Conservation (phyloP, 2,797 vertebrate species). For the Rallus crepitans region DNA sequence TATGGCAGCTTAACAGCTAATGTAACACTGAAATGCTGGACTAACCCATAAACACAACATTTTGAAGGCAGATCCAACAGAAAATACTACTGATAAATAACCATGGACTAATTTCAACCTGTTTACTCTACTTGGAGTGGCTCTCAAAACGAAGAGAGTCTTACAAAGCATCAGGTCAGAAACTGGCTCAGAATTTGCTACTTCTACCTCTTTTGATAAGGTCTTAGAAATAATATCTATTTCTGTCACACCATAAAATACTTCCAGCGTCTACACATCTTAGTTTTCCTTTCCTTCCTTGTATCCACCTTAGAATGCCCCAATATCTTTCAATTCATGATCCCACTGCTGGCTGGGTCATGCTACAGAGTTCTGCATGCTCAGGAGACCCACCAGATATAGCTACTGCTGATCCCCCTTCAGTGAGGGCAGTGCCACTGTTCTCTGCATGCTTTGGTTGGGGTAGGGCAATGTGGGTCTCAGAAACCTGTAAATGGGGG, state of each 20-base stretch:
- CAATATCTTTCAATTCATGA: background rate
- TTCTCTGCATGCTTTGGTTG: background rate
- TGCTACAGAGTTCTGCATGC: background rate
- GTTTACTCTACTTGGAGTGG: background rate
- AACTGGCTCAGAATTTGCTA: background rate
- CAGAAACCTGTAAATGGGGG: background rate
- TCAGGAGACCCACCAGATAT: background rate
- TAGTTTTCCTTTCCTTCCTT: background rate
- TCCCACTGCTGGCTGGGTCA: background rate
- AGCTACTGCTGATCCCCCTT: too few relatives aligned
- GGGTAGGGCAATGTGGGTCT: background rate
- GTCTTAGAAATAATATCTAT: background rate
- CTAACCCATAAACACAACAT: background rate
- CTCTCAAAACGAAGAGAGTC: background rate
- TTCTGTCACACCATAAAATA: background rate
- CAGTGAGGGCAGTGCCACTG: rapidly evolving
- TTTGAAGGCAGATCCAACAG: background rate
- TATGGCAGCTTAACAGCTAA: background rate
- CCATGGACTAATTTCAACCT: background rate
- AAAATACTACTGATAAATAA: background rate
- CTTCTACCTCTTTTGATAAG: background rate
- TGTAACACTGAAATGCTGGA: background rate
- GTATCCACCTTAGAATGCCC: background rate
- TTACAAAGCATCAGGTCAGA: background rate
- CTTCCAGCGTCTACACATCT: background rate